Base-by-base conservation (phyloP, 2,888 invertebrate genomes). In the Lasioglossum villosulum region DNA sequence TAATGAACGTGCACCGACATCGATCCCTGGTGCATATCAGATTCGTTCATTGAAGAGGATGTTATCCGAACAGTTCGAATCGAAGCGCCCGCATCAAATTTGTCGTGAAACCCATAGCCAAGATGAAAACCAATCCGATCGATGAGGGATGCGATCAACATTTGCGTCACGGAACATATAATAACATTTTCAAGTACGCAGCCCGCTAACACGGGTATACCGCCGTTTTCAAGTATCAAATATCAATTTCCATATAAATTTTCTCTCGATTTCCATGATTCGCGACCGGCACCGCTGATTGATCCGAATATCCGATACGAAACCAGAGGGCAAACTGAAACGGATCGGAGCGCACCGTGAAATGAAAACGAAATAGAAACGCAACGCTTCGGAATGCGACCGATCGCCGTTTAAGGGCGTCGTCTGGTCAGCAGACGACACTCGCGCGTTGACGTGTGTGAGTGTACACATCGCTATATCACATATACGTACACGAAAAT, bases 321-420 rank as follows among this genome's bases (percentile, higher is more conserved):
- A 30, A 34, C 59, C 27, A 1, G 52, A 10, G 71, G 23, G 14
- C 4, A 27, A 72, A 71, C 23, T 42, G 23, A 72, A 19, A n/a
- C 23, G 70, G 37, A 23, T 77, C n/a, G 37, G 23, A 27, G 71
- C n/a, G 27, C 8, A n/a, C 56, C n/a, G 56, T 74, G 37, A 74
- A 74, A 63, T 63, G 23, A 16, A 39, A 14, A 37, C 16, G 30
- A 75, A 79, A 79, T 52, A 52, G 52, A 52, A 52, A 52, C 52
- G 52, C 23, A 52, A 52, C 52, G 52, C 52, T 27, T 56, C 23
- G 30, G 3, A 10, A 30, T 23, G 19, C 71, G 14, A 23, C 23
- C 52, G 37, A 78, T 72, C 42, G 39, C 39, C 23, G 6, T 56
- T 42, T 16, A 30, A n/a, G n/a, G n/a, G n/a, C n/a, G n/a, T n/a